Evolutionary conservation across 2,888 invertebrate species (phyloP), one percentile per base, ranked within the genome.

Genomic region (Microctonus aethiopoides): DNA sequence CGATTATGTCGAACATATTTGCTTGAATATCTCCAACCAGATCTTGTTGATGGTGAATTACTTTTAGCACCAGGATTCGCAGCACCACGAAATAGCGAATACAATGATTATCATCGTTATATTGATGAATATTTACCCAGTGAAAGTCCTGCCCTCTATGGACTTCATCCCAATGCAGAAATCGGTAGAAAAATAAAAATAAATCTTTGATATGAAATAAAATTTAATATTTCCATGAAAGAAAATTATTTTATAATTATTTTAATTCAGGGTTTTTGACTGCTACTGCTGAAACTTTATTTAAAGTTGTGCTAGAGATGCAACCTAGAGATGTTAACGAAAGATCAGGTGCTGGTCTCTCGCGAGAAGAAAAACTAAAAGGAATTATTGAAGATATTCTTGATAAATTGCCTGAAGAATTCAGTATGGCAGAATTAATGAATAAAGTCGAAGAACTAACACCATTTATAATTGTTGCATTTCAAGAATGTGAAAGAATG

Each of bases 401-500:
- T 70, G 97, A 97, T 82, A 94, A 95, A 85, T 89, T 97, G 11
- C 96, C 97, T 0, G 95, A 96, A 72, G 93, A 93, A 66, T 98
- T 97, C 86, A 95, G 94, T 81, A 92, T 98, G 79, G 83, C 88
- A 0, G 98, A 98, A 83, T 90, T 98, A 81, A 93, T 94, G 91
- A 91, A 91, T 0, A 94, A 95, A 85, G 75, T 92, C 3, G 97
- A 97, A 85, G 97, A 98, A 80, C 89, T 94, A 73, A 95, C 95
- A 2, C 98, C 98, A 0, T 98, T 92, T 84, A 93, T 95, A 0
- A 95, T 97, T 64, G 98, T 98, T 0, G 95, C 95, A 0, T 91
- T 96, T 78, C 96, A 98, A 87, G 98, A 98, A 87, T 96, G 96
- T 85, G 97, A 98, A 86, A 90, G 97, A 52, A 97, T 98, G 97